Evolutionary conservation across 2,888 invertebrate genomes (phyloP), one percentile per base, ranked within the genome.

Genomic region (Pimpla rufipes): DNA sequence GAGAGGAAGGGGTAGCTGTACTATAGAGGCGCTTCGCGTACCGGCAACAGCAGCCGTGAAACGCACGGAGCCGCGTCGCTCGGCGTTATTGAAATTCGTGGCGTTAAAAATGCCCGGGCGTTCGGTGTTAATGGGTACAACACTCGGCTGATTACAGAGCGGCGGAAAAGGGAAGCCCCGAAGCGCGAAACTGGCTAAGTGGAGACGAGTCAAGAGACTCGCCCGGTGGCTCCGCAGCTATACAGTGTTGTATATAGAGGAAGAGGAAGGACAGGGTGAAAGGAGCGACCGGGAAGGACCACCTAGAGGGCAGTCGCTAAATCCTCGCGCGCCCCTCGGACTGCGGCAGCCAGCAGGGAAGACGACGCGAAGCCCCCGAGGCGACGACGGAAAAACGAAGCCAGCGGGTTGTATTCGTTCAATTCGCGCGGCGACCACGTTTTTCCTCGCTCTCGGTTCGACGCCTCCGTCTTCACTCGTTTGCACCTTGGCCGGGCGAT

Each of bases 91-190:
- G 88, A 88, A 88, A 89, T 87, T 86, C 80, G 55, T 82, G 81
- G 73, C 79, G 82, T 82, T 83, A 82, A 85, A 85, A 86, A 86
- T 67, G 66, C 62, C n/a, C 42, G 42, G 76, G 57, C 62, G 81
- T 80, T 79, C 73, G 84, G 88, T 86, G 89, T 88, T 90, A 89
- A 90, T 89, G 88, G 89, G 76, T 81, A 83, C 82, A 85, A 86
- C 86, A 85, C 86, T 84, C 85, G 83, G 86, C 86, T 89, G 92
- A 92, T 92, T 91, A 90, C 88, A 89, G 90, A 90, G 89, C 89
- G 89, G 89, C 83, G 84, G 83, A 86, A 86, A 88, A 83, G 81
- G 81, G 81, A 74, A 79, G 85, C 85, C 84, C 68, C 67, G 81
- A 82, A 80, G 87, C 85, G 85, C 80, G 82, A 86, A 87, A 81